Evolutionary conservation across 1,140 invertebrate species (phyloP), one percentile per base, ranked within the genome.

Genomic region (Drosophila auraria): DNA sequence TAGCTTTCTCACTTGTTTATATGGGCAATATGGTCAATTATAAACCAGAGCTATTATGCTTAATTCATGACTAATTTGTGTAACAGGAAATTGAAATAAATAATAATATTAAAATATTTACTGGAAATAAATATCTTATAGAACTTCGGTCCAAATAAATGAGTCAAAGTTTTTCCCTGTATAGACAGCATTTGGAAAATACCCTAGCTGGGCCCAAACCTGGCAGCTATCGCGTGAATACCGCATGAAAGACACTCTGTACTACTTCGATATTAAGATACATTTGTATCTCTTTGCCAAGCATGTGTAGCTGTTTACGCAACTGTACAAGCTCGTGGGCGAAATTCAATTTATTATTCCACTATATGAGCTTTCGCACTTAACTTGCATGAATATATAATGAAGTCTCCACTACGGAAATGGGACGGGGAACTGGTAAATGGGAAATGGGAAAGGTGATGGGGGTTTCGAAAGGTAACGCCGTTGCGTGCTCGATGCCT

Each of bases 321-420:
- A 80, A 42, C 73, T 87, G 76, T 80, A 63, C 64, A 49, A 57
- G 83, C 68, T 73, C 49, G 51, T 80, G 73, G 62, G 45, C 77
- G 51, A 75, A 89, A 81, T 87, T 89, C 84, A 83, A 87, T 87
- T 89, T 87, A 87, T 83, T 87, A 87, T 87, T 83, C 83, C 80
- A 49, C 81, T 79, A 89, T 87, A 87, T 87, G 83, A 87, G 84
- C 84, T 87, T 83, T 83, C 83, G 84, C 83, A 87, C 83, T 87
- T 87, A 89, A 87, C 83, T 87, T 83, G 83, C 80, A 87, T 89
- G 84, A 87, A 87, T 87, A 89, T 78, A 83, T 87, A 87, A 87
- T 87, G 84, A 87, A 81, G 30, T 40, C 36, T 27, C 53, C 53
- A 33, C 47, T 53, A 40, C 50, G 45, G 51, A 40, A 69, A 53